Percentiles rank a stretch among this genome's conserved stretches.
These are phyloP conservation scores for Lycaon pictus DNA, from an alignment of 2,113 vertebrate genomes.

Conservation along the genomic window DNA sequence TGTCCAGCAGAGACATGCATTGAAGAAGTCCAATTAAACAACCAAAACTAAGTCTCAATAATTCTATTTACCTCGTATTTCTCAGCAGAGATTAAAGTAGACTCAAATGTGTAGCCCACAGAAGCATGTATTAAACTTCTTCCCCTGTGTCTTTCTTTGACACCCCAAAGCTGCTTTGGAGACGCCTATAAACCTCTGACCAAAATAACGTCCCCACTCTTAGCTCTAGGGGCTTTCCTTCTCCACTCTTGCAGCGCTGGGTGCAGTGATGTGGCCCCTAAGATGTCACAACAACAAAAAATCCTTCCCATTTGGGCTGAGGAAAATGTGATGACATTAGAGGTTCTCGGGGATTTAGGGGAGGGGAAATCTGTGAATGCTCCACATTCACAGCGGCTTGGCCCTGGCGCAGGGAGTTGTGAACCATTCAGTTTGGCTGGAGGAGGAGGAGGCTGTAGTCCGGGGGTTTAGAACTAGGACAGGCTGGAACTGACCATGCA, in stretches of 20 bases:
- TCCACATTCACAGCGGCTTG: fast-evolving
- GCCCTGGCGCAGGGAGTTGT: fast-evolving
- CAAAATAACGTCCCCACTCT: neutral
- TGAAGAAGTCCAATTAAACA: neutral
- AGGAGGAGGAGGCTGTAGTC: neutral
- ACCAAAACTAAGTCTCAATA: neutral
- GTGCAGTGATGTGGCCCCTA: neutral
- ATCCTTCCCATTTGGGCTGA: neutral
- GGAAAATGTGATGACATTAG: neutral
- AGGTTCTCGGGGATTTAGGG: neutral
- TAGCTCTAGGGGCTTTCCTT: too few relatives aligned
- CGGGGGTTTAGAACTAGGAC: neutral
- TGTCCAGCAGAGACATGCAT: neutral
- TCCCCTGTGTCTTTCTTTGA: neutral
- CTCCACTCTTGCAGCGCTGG: fast-evolving
- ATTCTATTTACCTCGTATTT: neutral
- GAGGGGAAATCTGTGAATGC: too few relatives aligned
- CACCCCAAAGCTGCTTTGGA: neutral
- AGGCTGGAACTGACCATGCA: neutral
- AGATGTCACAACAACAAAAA: neutral
- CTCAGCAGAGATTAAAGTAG: neutral
- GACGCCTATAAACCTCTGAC: neutral
- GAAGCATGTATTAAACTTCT: neutral
- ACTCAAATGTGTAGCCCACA: neutral
- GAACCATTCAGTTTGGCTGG: fast-evolving